Base-by-base conservation (phyloP, 92 coral and sea anemone genomes). In the Galaxea fascicularis region DNA sequence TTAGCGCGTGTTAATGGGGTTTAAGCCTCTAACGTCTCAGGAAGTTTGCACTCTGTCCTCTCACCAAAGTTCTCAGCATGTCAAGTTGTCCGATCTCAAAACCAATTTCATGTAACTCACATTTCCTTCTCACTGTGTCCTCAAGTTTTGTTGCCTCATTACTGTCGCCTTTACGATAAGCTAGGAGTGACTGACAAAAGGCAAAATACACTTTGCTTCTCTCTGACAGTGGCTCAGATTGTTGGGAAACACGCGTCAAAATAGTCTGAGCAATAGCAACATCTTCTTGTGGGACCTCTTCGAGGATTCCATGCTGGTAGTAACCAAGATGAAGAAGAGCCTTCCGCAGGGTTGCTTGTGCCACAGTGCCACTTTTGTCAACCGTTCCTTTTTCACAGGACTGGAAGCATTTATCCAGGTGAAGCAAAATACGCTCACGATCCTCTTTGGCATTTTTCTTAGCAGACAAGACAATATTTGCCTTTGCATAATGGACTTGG, bases 241-340 rank as follows among this genome's bases (percentile, higher is more conserved):
- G 53, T 13, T 25, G 21, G 8, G 82, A 64, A 73, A 80, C 44
- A 73, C 76, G 21, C 70, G 24, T 64, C 58, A 87, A 15, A 62
- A 87, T 63, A 58, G 56, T 73, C 66, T 73, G 69, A 20, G 90
- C 90, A 11, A 52, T 87, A 39, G 14, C 62, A 7, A 81, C 77
- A 60, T 81, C 87, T 87, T 71, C 64, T 3, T 28, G 25, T 46
- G 74, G 49, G 46, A 74, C 87, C 0, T 87, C 87, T 64, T 87
- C 82, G 29, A 87, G 41, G 78, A 87, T 87, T 20, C 87, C 90
- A 82, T 81, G 87, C 21, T 87, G 87, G 35, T 87, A 87, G 64
- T 18, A 73, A 1, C 87, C 90, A 4, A 87, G 68, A 81, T 87
- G 77, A 46, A 87, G 52, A 39, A 80, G 76, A 0, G 90, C 90